Evolutionary conservation across 2,888 invertebrate genomes (phyloP).

Genomic region (Polyploca ridens): DNA sequence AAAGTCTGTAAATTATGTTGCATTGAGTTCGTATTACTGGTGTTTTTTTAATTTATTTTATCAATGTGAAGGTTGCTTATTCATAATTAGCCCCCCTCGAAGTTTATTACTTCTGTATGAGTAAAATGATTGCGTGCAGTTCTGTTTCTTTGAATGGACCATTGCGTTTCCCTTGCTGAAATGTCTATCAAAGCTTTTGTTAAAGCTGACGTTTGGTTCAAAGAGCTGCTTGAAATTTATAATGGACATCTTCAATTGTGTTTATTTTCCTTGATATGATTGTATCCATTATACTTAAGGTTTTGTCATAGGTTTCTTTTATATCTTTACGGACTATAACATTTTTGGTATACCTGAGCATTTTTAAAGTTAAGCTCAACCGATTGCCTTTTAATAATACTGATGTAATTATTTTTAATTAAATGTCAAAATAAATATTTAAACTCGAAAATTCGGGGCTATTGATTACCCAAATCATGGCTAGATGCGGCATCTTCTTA

Average conservation of each 20-base stretch:
- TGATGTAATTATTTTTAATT: neutral
- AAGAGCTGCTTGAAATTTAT: slow-evolving; percentile 40
- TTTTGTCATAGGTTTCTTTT: neutral
- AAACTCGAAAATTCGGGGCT: neutral
- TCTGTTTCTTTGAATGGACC: slow-evolving; percentile 61
- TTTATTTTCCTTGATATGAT: slow-evolving; percentile 6
- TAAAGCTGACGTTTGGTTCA: slow-evolving; percentile 44
- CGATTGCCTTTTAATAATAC: neutral
- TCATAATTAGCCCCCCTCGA: slow-evolving; percentile 83
- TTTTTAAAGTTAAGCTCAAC: too few relatives aligned
- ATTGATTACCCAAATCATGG: neutral
- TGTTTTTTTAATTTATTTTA: slow-evolving; percentile 66
- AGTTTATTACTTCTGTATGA: slow-evolving; percentile 81
- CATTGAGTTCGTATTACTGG: slow-evolving; percentile 78
- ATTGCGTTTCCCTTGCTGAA: slow-evolving; percentile 41
- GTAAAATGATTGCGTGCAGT: slow-evolving; percentile 65
- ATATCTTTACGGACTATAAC: too few relatives aligned
- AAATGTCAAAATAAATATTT: too few relatives aligned
- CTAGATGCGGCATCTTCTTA: slow-evolving; percentile 6
- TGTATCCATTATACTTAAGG: neutral
- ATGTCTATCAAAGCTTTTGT: slow-evolving; percentile 52
- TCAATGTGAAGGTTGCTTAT: slow-evolving; percentile 72
- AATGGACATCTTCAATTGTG: slow-evolving; percentile 39
- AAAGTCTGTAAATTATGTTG: slow-evolving; percentile 83
- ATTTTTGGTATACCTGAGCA: too few relatives aligned